Evolutionary conservation across 2,888 invertebrate genomes (phyloP).

Genomic region (Caenorhabditis sp.): DNA sequence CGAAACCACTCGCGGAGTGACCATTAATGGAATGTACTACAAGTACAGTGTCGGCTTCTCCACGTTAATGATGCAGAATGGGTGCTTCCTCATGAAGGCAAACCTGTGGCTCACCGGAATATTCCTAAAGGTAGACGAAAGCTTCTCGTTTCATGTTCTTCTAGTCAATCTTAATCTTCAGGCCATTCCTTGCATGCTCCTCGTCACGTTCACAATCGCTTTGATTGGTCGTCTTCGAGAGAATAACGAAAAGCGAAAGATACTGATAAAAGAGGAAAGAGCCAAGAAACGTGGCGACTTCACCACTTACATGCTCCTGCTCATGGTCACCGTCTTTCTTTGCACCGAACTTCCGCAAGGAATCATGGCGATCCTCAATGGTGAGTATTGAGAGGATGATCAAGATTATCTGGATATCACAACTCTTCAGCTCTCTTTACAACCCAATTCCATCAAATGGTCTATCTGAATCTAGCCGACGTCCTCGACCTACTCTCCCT

Average conservation of each 20-base stretch:
- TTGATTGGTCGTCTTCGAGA: constrained; percentile 59
- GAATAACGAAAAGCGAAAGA: constrained; percentile 63
- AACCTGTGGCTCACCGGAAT: constrained; percentile 73
- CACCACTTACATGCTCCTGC: constrained; percentile 82
- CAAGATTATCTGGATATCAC: neutral
- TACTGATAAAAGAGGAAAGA: constrained; percentile 64
- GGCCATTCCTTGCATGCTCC: constrained; percentile 64
- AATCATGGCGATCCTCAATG: constrained; percentile 69
- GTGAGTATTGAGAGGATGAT: constrained; percentile 20
- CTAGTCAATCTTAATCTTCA: too few species aligned
- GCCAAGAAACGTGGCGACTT: constrained; percentile 60
- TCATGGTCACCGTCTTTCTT: constrained; percentile 86
- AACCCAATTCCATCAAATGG: constrained; percentile 68
- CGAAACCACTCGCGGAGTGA: constrained; percentile 30
- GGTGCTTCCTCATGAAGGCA: constrained; percentile 67
- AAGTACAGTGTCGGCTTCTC: constrained; percentile 64
- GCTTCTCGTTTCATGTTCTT: too few species aligned
- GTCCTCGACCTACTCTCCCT: constrained; percentile 67
- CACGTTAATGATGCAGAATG: constrained; percentile 61
- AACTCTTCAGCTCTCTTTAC: constrained; percentile 64
- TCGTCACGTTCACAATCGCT: constrained; percentile 65
- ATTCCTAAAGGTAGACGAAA: constrained; percentile 66
- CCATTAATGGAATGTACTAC: constrained; percentile 29
- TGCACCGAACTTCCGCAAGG: constrained; percentile 85
- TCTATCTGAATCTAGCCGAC: constrained; percentile 69